Evolutionary conservation across 2,113 vertebrate species (phyloP).

Genomic region (Chloroceryle aenea): DNA sequence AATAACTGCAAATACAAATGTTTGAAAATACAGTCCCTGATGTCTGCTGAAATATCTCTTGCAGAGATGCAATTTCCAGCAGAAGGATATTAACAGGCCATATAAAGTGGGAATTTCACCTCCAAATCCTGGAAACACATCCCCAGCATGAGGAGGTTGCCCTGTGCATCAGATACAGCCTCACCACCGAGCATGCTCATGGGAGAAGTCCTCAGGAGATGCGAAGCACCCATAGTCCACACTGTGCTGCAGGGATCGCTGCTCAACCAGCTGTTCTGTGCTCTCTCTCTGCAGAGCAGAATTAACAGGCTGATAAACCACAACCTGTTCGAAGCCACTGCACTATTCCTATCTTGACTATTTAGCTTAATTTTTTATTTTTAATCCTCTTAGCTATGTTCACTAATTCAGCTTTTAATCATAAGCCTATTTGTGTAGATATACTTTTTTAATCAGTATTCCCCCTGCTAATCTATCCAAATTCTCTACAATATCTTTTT

Average conservation of each 20-base stretch:
- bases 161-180: not conserved
- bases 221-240: not conserved
- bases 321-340: not conserved
- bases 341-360: not conserved
- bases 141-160: not conserved
- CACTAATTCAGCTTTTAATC: conserved; percentile 40
- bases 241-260: not conserved
- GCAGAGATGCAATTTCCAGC: not conserved
- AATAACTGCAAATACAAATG: not conserved
- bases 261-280: fast-evolving
- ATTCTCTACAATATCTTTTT: conserved; percentile 19
- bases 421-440: conserved; percentile 11
- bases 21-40: not conserved
- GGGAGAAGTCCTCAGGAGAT: not conserved
- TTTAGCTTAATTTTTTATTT: conserved; percentile 26
- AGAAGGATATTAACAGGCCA: not conserved
- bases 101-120: not conserved
- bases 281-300: not conserved
- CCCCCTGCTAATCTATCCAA: not conserved
- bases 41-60: not conserved
- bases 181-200: fast-evolving
- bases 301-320: not conserved
- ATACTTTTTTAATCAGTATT: not conserved
- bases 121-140: not conserved
- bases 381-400: conserved; percentile 46